These are phyloP conservation scores for Podarcis muralis DNA, from an alignment of 2,113 vertebrate species.

Conservation along the genomic window DNA sequence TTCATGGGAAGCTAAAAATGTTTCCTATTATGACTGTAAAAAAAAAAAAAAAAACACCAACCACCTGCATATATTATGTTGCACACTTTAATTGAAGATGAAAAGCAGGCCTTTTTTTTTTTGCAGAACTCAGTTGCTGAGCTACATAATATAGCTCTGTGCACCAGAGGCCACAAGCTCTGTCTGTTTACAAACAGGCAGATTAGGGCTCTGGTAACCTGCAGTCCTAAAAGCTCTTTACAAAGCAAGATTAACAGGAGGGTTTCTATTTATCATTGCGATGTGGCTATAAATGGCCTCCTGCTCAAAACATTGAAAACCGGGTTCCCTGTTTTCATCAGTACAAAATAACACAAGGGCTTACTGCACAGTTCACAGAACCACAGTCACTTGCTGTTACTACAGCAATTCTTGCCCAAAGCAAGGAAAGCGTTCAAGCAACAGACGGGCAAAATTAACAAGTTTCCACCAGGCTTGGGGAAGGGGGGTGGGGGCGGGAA, in stretches of 20 bases:
- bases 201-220: conserved; percentile 63
- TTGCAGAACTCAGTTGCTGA: neutral
- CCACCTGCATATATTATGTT: neutral
- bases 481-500: neutral
- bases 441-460: neutral
- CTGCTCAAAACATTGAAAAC: conserved; percentile 7
- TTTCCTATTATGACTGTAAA: no score
- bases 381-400: neutral
- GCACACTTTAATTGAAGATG: neutral
- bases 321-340: neutral
- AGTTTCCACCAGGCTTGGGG: neutral
- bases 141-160: conserved; percentile 9
- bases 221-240: conserved; percentile 64
- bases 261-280: conserved; percentile 50
- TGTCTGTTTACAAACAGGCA: conserved; percentile 67
- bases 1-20: no score
- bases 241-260: conserved; percentile 49
- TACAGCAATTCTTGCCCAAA: neutral
- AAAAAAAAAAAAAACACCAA: no score
- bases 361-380: neutral
- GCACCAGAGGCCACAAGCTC: conserved; percentile 46
- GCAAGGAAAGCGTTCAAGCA: neutral
- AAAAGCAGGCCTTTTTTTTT: neutral
- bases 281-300: conserved; percentile 26
- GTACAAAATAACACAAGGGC: neutral